Base-by-base conservation (phyloP, 1,140 invertebrate species). In the Sminthurinus signatus region DNA sequence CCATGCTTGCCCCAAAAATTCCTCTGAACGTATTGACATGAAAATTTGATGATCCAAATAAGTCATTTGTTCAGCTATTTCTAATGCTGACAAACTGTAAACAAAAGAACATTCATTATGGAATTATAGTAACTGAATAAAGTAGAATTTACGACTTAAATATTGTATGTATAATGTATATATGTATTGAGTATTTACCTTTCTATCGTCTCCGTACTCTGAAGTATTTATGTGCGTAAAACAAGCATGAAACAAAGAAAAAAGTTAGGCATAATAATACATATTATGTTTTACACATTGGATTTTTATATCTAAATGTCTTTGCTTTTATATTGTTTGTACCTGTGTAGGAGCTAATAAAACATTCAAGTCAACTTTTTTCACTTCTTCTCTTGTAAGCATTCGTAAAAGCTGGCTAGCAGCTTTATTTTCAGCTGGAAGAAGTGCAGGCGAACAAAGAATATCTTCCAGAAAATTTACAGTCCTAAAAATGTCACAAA, bases 41-140 rank as follows among this genome's bases (percentile, higher is more conserved):
- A 96, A 94, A 69, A 96, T 94, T 74, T 93, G 88, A 76, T 95
- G 91, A 76, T 96, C 93, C 64, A 96, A 78, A 74, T 89, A 94
- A 0, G 92, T 95, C 83, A 96, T 88, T 76, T 93, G 90, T 76
- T 96, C 93, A 1, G 93, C 92, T 56, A 96, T 92, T 77, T 95
- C 92, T 36, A 15, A n/a, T n/a, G n/a, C n/a, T n/a, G n/a, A n/a
- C n/a, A n/a, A n/a, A n/a, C n/a, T n/a, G n/a, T n/a, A n/a, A n/a
- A n/a, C n/a, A n/a, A n/a, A n/a, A n/a, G n/a, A n/a, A n/a, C n/a
- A n/a, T n/a, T n/a, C n/a, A n/a, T n/a, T n/a, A n/a, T n/a, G n/a
- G n/a, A n/a, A n/a, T n/a, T n/a, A n/a, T n/a, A n/a, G n/a, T n/a
- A n/a, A n/a, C n/a, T n/a, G n/a, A n/a, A n/a, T n/a, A n/a, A n/a